Conservation (phyloP, 2,113 vertebrate genomes). For the Hippocampus abdominalis region DNA sequence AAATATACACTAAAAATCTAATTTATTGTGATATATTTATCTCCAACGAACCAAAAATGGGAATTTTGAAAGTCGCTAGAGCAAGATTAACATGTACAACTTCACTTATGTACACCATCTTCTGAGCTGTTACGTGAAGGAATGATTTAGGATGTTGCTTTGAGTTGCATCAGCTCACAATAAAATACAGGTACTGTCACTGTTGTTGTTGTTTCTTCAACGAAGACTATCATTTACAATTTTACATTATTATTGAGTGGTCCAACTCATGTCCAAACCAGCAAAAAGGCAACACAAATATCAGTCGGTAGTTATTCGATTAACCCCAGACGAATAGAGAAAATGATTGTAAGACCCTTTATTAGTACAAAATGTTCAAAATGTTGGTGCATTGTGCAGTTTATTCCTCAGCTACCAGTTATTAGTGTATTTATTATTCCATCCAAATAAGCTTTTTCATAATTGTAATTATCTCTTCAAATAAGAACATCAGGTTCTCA, state of each 20-base stretch:
- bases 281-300: not conserved
- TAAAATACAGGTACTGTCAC: too few relatives aligned
- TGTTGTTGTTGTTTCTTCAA: too few relatives aligned
- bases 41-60: too few relatives aligned
- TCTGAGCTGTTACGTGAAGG: too few relatives aligned
- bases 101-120: too few relatives aligned
- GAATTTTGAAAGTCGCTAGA: too few relatives aligned
- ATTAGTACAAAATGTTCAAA: not conserved
- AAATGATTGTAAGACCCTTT: not conserved
- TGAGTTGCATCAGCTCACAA: too few relatives aligned
- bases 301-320: not conserved
- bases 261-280: not conserved
- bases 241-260: not conserved
- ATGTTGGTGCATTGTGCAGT: not conserved
- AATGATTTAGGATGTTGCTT: too few relatives aligned
- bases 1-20: too few relatives aligned
- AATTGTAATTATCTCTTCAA: constrained; percentile 35
- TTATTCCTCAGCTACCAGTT: not conserved
- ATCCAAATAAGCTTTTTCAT: not conserved
- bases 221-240: not conserved
- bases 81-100: too few relatives aligned
- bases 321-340: too few relatives aligned
- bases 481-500: constrained; percentile 34
- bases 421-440: not conserved
- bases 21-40: too few relatives aligned